phyloP scores from a whole-genome alignment of 2,797 vertebrate genomes.

The Tauraco hartlaubi region DNA sequence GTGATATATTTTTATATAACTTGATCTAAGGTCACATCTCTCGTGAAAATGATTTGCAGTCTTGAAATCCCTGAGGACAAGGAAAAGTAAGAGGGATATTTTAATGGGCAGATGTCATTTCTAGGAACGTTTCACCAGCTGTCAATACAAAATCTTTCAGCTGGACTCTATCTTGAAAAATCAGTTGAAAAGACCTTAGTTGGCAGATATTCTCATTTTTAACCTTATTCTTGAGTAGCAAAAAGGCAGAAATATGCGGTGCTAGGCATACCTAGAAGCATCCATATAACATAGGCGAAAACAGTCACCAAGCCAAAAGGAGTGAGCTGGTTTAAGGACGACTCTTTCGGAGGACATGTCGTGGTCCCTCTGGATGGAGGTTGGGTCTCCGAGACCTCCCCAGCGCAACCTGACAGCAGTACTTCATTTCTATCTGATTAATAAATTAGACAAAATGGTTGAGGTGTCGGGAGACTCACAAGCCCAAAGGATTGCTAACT shows the following conservation, averaged over 20 bases:
- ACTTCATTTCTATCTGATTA: not conserved
- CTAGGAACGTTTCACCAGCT: not conserved
- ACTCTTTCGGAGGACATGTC: accelerated
- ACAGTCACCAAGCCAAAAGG: not conserved
- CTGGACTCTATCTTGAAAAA: constrained; percentile 16
- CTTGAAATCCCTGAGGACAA: not conserved
- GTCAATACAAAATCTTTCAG: constrained; percentile 29
- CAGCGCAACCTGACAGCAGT: not conserved
- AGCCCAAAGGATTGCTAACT: constrained; percentile 5
- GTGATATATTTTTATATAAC: constrained; percentile 24
- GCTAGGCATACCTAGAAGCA: not conserved
- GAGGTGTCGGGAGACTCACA: not conserved
- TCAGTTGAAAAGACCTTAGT: constrained; percentile 31
- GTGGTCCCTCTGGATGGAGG: not conserved
- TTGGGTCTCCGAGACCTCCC: not conserved
- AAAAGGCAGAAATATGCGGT: constrained; percentile 42
- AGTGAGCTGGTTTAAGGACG: not conserved
- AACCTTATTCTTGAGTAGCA: constrained; percentile 34
- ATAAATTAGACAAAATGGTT: not conserved
- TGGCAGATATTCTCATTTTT: constrained; percentile 10
- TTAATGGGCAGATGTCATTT: constrained; percentile 64
- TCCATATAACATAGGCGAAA: not conserved
- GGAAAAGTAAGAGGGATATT: constrained; percentile 10
- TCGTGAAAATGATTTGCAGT: not conserved
- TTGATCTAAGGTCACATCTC: constrained; percentile 30